Conservation (phyloP, 2,113 vertebrate species). For the Cheirogaleus medius region DNA sequence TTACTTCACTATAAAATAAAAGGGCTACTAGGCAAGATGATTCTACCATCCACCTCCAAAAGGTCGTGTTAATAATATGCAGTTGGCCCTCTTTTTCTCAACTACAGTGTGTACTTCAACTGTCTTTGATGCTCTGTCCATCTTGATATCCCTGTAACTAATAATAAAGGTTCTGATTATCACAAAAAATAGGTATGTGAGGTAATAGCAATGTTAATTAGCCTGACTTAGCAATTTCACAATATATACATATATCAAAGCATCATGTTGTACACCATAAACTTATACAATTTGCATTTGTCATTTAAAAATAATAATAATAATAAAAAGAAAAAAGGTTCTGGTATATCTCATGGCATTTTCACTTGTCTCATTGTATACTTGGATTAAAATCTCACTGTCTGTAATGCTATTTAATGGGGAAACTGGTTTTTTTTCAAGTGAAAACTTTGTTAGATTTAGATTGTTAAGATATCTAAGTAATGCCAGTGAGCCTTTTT, state of each 20-base stretch:
- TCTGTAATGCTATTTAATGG: background rate
- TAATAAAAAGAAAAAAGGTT: background rate
- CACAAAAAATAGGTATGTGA: background rate
- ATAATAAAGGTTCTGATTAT: background rate
- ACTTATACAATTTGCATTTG: background rate
- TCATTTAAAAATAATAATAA: background rate
- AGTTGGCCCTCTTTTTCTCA: background rate
- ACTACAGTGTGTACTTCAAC: background rate
- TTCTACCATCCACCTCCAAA: background rate
- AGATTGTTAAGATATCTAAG: constrained; percentile 21
- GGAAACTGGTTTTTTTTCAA: background rate
- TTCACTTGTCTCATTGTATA: background rate
- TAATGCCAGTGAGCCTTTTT: background rate
- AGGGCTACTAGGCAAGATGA: background rate
- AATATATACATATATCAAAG: background rate
- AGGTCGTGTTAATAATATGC: background rate
- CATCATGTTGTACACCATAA: background rate
- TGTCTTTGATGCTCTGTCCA: background rate
- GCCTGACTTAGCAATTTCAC: background rate
- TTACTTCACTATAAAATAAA: constrained; percentile 23
- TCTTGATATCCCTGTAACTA: background rate
- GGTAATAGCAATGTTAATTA: background rate
- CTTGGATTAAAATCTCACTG: background rate
- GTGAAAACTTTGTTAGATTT: constrained; percentile 12
- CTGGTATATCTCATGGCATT: background rate